Percentiles rank a stretch among this genome's conserved stretches.
Conservation (phyloP, 2,888 invertebrate genomes). For the Villa cingulata region DNA sequence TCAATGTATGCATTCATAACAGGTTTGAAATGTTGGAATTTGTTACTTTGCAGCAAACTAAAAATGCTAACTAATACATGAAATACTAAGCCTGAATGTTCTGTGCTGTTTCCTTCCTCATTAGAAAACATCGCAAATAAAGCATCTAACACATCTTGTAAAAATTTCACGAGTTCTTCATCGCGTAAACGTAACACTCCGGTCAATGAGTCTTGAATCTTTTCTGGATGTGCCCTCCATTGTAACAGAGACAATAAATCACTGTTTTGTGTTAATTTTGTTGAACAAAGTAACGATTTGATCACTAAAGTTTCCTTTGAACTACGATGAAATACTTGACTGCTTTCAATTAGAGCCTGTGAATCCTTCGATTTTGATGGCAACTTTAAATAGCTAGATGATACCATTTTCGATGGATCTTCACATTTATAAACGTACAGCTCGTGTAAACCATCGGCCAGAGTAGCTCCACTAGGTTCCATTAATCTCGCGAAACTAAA, state of each 20-base stretch:
- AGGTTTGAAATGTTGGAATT: slow-evolving; percentile 88
- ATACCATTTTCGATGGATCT: slow-evolving; percentile 46
- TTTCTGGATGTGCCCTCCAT: slow-evolving; percentile 82
- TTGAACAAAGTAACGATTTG: slow-evolving; percentile 77
- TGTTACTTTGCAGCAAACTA: slow-evolving; percentile 73
- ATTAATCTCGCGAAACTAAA: slow-evolving; percentile 83
- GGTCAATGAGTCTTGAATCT: slow-evolving; percentile 72
- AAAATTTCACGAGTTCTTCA: slow-evolving; percentile 86
- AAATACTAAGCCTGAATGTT: slow-evolving; percentile 82
- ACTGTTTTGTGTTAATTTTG: slow-evolving; percentile 92
- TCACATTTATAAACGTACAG: slow-evolving; percentile 90
- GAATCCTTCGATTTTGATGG: slow-evolving; percentile 50
- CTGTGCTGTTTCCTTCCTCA: slow-evolving; percentile 80
- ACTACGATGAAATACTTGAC: slow-evolving; percentile 56
- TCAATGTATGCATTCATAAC: slow-evolving; percentile 90
- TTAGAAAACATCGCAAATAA: slow-evolving; percentile 87
- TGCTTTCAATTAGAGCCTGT: slow-evolving; percentile 36
- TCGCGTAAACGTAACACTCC: slow-evolving; percentile 69
- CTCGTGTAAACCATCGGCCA: slow-evolving; percentile 77
- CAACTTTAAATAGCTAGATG: slow-evolving; percentile 48
- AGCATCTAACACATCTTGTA: slow-evolving; percentile 87
- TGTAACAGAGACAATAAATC: slow-evolving; percentile 78
- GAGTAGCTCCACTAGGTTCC: slow-evolving; percentile 81
- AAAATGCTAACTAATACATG: slow-evolving; percentile 86
- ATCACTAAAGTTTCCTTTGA: slow-evolving; percentile 73